Conservation (phyloP, 2,113 vertebrate genomes). For the Rhea americana region DNA sequence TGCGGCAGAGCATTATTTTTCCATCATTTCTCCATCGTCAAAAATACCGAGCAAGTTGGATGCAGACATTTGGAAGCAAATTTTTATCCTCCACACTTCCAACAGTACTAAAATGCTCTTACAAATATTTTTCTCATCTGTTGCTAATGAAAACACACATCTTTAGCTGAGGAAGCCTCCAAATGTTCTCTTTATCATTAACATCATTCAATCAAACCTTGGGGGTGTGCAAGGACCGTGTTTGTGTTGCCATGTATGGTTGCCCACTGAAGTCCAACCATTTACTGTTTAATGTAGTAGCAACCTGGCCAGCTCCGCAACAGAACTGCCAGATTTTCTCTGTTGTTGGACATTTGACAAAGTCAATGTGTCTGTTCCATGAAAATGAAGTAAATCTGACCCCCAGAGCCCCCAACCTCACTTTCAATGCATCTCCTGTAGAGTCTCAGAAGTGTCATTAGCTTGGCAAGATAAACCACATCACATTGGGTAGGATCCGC, state of each 20-base stretch:
- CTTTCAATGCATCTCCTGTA: background rate
- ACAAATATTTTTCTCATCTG: background rate
- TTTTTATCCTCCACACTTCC: background rate
- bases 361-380: constrained; percentile 49
- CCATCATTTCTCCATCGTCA: background rate
- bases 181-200: background rate
- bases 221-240: background rate
- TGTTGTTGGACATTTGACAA: constrained; percentile 34
- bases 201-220: background rate
- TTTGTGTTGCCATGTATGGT: background rate
- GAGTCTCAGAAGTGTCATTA: constrained; percentile 13
- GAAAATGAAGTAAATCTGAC: constrained; percentile 44
- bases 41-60: background rate
- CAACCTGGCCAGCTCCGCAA: constrained; percentile 30
- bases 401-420: background rate
- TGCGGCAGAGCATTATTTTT: accelerated
- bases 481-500: background rate
- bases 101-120: background rate
- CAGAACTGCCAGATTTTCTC: constrained; percentile 29
- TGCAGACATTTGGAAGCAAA: background rate
- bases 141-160: constrained; percentile 4
- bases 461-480: background rate
- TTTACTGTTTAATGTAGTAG: background rate
- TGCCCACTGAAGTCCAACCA: constrained; percentile 40
- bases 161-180: background rate